phyloP scores from a whole-genome alignment of 2,797 vertebrate genomes.

The Sciurus vulgaris region DNA sequence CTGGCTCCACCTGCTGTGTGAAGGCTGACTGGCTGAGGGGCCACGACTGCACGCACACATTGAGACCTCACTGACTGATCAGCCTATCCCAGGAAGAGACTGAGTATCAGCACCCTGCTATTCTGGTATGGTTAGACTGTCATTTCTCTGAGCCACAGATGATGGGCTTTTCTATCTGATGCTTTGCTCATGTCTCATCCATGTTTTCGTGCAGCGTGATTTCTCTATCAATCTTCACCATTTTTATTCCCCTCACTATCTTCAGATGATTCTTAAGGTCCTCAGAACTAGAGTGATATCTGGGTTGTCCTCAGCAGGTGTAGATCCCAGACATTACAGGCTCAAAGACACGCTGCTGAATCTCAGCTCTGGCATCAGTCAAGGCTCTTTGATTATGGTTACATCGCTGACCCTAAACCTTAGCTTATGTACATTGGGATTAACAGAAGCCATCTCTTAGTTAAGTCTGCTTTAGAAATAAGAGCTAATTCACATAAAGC shows the following conservation, averaged over 20 bases:
- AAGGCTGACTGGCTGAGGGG: not conserved
- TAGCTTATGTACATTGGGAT: not conserved
- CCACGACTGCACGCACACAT: accelerated
- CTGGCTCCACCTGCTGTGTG: not conserved
- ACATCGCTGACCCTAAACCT: not conserved
- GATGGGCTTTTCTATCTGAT: not conserved
- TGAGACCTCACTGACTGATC: not conserved
- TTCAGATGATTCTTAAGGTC: not conserved
- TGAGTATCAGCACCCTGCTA: too few species aligned
- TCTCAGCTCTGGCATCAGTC: not conserved
- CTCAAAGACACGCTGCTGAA: not conserved
- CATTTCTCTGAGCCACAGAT: not conserved
- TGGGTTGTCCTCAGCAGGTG: not conserved
- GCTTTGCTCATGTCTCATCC: not conserved
- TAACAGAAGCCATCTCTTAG: not conserved
- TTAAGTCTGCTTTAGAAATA: slow-evolving; percentile 7
- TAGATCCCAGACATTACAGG: not conserved
- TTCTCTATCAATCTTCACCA: not conserved
- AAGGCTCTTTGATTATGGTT: not conserved
- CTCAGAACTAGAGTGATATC: not conserved
- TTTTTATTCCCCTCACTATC: not conserved
- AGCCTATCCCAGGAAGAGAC: not conserved
- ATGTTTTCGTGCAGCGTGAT: not conserved
- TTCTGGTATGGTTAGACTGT: not conserved
- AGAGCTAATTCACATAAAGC: not conserved